Conservation (phyloP, 2,888 invertebrate species). For the Hyppa rectilinea region DNA sequence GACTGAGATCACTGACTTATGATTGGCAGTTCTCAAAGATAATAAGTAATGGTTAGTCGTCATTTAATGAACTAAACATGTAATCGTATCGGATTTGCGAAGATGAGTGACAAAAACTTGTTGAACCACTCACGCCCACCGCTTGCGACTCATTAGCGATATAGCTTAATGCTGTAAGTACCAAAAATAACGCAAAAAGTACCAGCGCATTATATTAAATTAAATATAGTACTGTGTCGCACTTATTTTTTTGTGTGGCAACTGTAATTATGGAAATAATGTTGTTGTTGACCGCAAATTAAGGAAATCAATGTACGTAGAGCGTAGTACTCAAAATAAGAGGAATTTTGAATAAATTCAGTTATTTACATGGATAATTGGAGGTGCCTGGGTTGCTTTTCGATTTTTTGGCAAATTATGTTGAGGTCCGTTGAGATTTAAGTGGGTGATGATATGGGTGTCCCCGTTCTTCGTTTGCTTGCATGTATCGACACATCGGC, state of each 20-base stretch:
- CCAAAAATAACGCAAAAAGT: constrained; percentile 51
- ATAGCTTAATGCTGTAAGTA: constrained; percentile 48
- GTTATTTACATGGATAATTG: constrained; percentile 60
- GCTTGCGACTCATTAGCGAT: constrained; percentile 55
- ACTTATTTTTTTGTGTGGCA: constrained; percentile 30
- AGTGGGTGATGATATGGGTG: constrained; percentile 53
- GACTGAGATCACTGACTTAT: constrained; percentile 75
- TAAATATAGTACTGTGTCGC: constrained; percentile 47
- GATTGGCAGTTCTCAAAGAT: constrained; percentile 76
- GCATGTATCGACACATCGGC: constrained; percentile 12
- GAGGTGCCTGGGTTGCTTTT: constrained; percentile 33
- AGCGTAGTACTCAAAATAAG: constrained; percentile 40
- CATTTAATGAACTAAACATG: constrained; percentile 77
- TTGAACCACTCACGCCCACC: constrained; percentile 62
- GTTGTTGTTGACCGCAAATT: constrained; percentile 56
- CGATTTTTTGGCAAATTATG: constrained; percentile 40
- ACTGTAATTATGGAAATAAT: constrained; percentile 50
- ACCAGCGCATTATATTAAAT: constrained; percentile 38
- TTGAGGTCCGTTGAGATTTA: constrained; percentile 21
- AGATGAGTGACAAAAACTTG: constrained; percentile 62
- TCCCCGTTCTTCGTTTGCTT: constrained; percentile 4
- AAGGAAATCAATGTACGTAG: constrained; percentile 58
- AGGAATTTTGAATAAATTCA: constrained; percentile 60
- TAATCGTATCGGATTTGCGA: constrained; percentile 66
- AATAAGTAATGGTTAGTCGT: constrained; percentile 70